These are phyloP conservation scores for Calephelis virginiensis DNA, from an alignment of 1,140 invertebrate genomes.

Conservation along the genomic window DNA sequence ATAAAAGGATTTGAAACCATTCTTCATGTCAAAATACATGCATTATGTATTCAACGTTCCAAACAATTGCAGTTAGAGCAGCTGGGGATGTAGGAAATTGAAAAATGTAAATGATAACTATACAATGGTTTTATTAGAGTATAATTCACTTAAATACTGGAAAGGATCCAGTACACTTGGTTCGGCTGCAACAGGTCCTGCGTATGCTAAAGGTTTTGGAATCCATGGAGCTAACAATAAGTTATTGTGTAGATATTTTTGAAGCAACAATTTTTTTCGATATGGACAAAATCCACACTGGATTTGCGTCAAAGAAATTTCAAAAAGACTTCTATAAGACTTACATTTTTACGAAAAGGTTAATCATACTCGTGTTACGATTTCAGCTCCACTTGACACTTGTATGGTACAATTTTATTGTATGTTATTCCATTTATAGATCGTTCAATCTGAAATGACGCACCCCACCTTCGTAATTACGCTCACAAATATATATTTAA, in stretches of 20 bases:
- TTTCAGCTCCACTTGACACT: too few species aligned
- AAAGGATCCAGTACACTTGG: constrained; percentile 60
- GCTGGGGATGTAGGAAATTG: constrained; percentile 45
- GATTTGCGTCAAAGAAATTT: too few species aligned
- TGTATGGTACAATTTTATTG: too few species aligned
- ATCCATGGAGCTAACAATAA: constrained; percentile 24
- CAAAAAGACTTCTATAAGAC: too few species aligned
- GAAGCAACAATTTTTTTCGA: background rate
- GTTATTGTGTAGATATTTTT: background rate
- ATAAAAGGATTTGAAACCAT: constrained; percentile 13
- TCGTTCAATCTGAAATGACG: too few species aligned
- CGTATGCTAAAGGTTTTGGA: constrained; percentile 33
- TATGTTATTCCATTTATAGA: too few species aligned
- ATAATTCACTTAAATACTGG: constrained; percentile 74
- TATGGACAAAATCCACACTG: too few species aligned
- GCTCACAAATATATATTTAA: too few species aligned
- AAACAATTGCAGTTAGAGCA: constrained; percentile 11
- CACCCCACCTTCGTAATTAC: too few species aligned
- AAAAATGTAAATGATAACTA: constrained; percentile 71
- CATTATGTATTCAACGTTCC: constrained; percentile 10
- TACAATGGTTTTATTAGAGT: constrained; percentile 64
- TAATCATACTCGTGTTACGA: too few species aligned
- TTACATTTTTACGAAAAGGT: too few species aligned
- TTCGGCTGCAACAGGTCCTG: constrained; percentile 58
- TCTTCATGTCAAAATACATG: constrained; percentile 4